phyloP scores from a whole-genome alignment of 2,113 vertebrate species.

The Glaucidium brasilianum region DNA sequence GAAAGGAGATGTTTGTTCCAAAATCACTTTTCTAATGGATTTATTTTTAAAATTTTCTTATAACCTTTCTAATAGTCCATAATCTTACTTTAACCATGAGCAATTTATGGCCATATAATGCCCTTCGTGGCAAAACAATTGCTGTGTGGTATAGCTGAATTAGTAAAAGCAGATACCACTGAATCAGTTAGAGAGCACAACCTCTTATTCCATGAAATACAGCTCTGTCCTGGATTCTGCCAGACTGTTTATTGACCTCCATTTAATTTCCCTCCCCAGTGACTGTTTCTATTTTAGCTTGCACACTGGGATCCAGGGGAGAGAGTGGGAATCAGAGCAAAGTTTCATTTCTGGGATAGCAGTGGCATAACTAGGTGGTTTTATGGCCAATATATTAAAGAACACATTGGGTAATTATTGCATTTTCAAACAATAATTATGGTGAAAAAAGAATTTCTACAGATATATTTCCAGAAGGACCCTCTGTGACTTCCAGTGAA shows the following conservation, averaged over 20 bases:
- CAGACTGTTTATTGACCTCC: neutral
- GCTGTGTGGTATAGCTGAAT: neutral
- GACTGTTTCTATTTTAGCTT: neutral
- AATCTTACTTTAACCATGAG: neutral
- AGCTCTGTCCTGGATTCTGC: neutral
- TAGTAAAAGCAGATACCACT: neutral
- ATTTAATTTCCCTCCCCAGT: neutral
- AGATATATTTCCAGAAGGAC: neutral
- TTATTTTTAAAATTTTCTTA: neutral
- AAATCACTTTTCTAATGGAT: neutral
- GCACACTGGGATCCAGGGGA: neutral
- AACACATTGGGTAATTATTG: neutral
- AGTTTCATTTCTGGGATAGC: neutral
- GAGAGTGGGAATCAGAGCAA: slow-evolving; percentile 5
- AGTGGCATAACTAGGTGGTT: neutral
- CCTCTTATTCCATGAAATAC: neutral
- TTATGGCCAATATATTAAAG: neutral
- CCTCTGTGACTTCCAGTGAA: neutral
- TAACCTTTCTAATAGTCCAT: neutral
- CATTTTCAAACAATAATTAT: neutral
- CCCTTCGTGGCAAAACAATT: neutral
- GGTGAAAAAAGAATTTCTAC: neutral
- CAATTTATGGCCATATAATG: neutral
- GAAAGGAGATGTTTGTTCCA: neutral
- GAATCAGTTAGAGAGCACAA: neutral